phyloP scores from a whole-genome alignment of 2,888 invertebrate genomes.

The Drosophila austrosaltans region DNA sequence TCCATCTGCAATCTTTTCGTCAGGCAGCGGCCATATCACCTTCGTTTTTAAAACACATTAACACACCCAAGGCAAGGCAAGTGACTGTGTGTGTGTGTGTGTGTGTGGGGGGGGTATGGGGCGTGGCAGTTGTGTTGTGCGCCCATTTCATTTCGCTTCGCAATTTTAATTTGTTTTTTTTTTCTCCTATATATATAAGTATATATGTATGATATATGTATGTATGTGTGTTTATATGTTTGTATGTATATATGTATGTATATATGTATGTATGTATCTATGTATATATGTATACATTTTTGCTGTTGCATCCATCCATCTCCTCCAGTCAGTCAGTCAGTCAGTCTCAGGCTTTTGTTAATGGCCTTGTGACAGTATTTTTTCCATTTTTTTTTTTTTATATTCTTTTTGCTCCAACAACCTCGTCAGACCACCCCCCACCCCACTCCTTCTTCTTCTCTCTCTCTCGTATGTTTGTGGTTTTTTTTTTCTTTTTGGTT shows the following conservation, averaged over 20 bases:
- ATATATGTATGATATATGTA: background rate
- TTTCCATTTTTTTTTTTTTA: conserved; percentile 6
- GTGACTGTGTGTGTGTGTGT: background rate
- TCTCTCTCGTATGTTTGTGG: background rate
- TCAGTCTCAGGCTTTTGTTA: conserved; percentile 73
- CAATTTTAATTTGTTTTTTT: conserved; percentile 71
- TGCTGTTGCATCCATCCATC: conserved; percentile 14
- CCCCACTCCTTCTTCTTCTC: conserved; percentile 20
- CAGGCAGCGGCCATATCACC: conserved; percentile 18
- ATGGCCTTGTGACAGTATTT: conserved; percentile 76
- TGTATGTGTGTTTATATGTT: background rate
- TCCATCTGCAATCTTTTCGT: background rate
- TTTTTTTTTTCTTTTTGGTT: background rate
- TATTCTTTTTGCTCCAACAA: background rate
- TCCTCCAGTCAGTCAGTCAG: conserved; percentile 62
- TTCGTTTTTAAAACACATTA: conserved; percentile 38
- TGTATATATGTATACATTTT: background rate
- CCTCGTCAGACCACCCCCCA: conserved; percentile 4
- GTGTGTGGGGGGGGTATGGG: background rate
- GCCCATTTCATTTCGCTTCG: conserved; percentile 67
- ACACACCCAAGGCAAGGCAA: conserved; percentile 49
- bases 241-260: background rate
- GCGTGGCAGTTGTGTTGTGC: conserved; percentile 42
- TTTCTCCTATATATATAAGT: background rate
- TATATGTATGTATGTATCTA: background rate